Conservation (phyloP, 2,797 vertebrate genomes). For the Phalloptychus januarius region DNA sequence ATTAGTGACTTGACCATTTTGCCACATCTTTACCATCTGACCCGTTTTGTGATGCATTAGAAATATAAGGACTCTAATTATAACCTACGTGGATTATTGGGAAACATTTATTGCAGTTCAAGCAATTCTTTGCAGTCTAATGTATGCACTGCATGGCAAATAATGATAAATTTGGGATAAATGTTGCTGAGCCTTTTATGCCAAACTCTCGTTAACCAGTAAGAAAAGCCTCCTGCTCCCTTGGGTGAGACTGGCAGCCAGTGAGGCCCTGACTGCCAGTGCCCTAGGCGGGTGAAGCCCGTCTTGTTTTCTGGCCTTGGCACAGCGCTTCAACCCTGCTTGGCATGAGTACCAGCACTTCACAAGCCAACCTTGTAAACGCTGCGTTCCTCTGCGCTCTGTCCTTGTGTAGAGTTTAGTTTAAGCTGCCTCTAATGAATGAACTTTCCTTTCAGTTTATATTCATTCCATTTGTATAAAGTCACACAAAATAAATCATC, state of each 20-base stretch:
- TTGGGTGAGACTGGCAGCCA: conserved; percentile 45
- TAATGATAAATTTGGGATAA: neutral
- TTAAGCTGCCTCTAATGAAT: conserved; percentile 32
- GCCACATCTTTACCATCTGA: neutral
- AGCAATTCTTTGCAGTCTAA: neutral
- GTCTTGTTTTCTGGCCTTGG: conserved; percentile 66
- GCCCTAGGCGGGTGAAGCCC: conserved; percentile 53
- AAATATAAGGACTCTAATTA: neutral
- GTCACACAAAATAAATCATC: conserved; percentile 13
- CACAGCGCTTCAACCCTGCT: conserved; percentile 40
- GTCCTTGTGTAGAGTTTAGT: conserved; percentile 13
- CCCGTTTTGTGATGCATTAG: neutral
- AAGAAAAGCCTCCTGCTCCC: conserved; percentile 44
- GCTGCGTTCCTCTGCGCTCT: conserved; percentile 51
- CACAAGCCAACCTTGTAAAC: conserved; percentile 49
- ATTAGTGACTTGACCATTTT: neutral
- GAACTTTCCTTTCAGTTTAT: conserved; percentile 20
- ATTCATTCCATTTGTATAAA: conserved; percentile 14
- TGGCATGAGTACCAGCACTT: conserved; percentile 51
- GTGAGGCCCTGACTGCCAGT: conserved; percentile 37
- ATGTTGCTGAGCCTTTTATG: neutral
- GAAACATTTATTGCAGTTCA: neutral
- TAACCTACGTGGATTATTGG: neutral
- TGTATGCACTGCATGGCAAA: neutral
- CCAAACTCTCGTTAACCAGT: conserved; percentile 63